Conservation (phyloP, 2,113 vertebrate genomes). For the Ciconia maguari region DNA sequence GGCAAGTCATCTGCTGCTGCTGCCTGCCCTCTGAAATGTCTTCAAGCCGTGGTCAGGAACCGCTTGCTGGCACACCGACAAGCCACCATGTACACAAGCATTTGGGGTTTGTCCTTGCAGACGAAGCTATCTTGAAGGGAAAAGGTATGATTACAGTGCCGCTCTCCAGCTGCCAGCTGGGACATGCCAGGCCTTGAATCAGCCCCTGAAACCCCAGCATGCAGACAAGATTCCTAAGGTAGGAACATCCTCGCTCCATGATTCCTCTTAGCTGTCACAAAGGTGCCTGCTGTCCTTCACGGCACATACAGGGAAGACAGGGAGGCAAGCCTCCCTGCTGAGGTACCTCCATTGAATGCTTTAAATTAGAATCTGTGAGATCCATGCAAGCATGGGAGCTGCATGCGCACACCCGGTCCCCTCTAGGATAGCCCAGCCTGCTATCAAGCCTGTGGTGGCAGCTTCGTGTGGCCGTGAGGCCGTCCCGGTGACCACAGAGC, state of each 20-base stretch:
- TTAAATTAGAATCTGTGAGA: not conserved
- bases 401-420: not conserved
- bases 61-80: not conserved
- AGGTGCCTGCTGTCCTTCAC: not conserved
- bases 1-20: not conserved
- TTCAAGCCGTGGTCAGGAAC: not conserved
- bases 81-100: not conserved
- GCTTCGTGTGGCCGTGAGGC: not conserved
- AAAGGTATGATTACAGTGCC: not conserved
- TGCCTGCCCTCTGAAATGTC: not conserved
- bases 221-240: not conserved
- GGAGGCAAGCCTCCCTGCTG: not conserved
- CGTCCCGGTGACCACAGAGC: rapidly evolving
- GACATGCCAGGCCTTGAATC: not conserved
- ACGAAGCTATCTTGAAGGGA: not conserved
- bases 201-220: not conserved
- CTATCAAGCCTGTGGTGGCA: not conserved
- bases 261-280: not conserved
- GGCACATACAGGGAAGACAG: not conserved
- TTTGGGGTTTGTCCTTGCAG: not conserved
- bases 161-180: not conserved
- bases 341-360: not conserved
- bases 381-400: rapidly evolving
- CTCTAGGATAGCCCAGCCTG: not conserved
- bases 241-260: not conserved